Conservation (phyloP, 2,888 invertebrate species). For the Chymomyza procnemis region DNA sequence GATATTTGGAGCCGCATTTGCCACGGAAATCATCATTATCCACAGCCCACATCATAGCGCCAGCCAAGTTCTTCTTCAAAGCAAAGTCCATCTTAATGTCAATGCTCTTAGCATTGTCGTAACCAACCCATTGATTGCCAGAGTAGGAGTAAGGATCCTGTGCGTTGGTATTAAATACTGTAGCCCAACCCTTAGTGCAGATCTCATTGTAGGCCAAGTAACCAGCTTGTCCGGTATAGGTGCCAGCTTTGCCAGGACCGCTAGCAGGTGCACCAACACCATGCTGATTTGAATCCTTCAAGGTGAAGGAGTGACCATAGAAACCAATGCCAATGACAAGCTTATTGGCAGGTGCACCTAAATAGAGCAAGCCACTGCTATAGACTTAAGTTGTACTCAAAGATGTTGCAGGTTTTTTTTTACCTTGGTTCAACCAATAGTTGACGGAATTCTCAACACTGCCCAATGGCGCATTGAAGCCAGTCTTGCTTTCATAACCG, state of each 20-base stretch:
- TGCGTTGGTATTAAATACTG: constrained; percentile 41
- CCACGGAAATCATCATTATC: constrained; percentile 96
- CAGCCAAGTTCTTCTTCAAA: constrained; percentile 88
- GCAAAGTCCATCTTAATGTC: constrained; percentile 89
- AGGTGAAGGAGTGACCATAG: constrained; percentile 89
- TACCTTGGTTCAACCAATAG: too few relatives aligned
- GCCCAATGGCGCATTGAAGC: too few relatives aligned
- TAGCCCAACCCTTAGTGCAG: constrained; percentile 60
- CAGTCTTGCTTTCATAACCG: too few relatives aligned
- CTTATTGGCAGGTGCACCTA: constrained; percentile 84
- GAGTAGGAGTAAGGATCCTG: constrained; percentile 86
- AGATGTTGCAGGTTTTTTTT: too few relatives aligned
- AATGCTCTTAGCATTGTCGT: constrained; percentile 93
- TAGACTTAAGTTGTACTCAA: too few relatives aligned
- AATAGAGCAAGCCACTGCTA: too few relatives aligned
- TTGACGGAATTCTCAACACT: too few relatives aligned
- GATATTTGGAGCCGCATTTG: constrained; percentile 82
- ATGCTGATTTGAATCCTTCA: constrained; percentile 80
- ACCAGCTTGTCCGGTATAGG: constrained; percentile 42
- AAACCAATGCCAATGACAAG: constrained; percentile 91
- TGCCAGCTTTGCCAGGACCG: constrained; percentile 48
- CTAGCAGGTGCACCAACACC: constrained; percentile 44
- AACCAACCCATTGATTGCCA: constrained; percentile 94
- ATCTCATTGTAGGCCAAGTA: constrained; percentile 62
- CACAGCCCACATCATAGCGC: constrained; percentile 83